Conservation (phyloP, 2,797 vertebrate genomes). For the Catostomus latipinnis region DNA sequence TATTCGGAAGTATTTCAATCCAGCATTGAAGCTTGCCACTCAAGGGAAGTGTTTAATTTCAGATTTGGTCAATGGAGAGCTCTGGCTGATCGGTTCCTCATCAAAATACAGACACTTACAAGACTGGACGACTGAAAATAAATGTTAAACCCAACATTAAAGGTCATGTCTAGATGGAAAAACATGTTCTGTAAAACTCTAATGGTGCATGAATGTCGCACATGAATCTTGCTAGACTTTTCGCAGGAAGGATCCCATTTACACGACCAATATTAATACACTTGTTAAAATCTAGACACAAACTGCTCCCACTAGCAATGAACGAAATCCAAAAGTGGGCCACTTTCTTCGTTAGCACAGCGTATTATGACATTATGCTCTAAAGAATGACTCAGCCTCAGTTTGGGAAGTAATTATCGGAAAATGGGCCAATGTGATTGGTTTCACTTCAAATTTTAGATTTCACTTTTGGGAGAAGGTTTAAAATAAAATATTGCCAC, state of each 20-base stretch:
- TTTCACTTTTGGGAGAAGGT: conserved; percentile 16
- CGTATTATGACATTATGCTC: conserved; percentile 32
- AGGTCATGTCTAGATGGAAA: too few relatives aligned
- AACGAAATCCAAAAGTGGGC: conserved; percentile 29
- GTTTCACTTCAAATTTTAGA: conserved; percentile 40
- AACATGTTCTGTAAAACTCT: too few relatives aligned
- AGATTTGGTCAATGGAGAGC: too few relatives aligned
- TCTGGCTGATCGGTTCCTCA: too few relatives aligned
- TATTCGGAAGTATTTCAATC: not conserved
- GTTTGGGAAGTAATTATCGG: conserved; percentile 42
- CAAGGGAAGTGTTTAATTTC: not conserved
- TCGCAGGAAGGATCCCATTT: not conserved
- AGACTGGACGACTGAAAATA: too few relatives aligned
- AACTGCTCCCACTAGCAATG: conserved; percentile 29
- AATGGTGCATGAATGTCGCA: not conserved
- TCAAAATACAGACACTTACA: too few relatives aligned
- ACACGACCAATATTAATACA: not conserved
- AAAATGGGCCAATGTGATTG: conserved; percentile 46
- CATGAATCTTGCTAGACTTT: conserved; percentile 8
- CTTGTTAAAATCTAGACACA: not conserved
- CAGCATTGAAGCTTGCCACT: not conserved
- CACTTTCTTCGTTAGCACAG: conserved; percentile 32
- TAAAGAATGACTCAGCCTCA: conserved; percentile 45
- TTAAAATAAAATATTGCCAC: conserved; percentile 31
- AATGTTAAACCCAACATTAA: not conserved